Percentiles rank a stretch among this genome's conserved stretches.
These are phyloP conservation scores for Girardinichthys multiradiatus DNA, from an alignment of 2,113 vertebrate genomes.

Conservation along the genomic window DNA sequence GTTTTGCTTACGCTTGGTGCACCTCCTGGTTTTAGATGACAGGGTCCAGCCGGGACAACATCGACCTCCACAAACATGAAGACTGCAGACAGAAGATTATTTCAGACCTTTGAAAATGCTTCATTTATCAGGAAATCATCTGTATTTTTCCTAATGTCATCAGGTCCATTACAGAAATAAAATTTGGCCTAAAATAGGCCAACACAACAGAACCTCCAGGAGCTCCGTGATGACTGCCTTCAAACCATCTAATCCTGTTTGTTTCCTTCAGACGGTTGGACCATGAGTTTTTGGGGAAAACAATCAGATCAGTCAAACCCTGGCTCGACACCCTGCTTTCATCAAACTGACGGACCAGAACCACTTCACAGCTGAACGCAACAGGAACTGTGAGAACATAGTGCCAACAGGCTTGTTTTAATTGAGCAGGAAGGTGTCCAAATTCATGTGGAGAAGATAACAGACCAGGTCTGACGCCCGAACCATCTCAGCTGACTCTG, in stretches of 20 bases:
- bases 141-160: not conserved
- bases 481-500: no score
- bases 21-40: constrained; percentile 61
- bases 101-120: not conserved
- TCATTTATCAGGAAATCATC: not conserved
- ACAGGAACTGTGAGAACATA: constrained; percentile 39
- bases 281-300: constrained; percentile 37
- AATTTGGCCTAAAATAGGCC: no score
- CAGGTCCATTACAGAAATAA: not conserved
- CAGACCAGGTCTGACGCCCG: no score
- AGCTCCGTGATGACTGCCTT: no score
- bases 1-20: constrained; percentile 70
- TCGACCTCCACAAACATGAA: constrained; percentile 49
- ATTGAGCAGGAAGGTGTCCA: no score
- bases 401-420: no score
- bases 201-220: no score
- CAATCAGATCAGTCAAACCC: no score
- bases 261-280: no score
- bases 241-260: no score
- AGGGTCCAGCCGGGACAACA: constrained; percentile 66
- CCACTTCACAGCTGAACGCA: constrained; percentile 25
- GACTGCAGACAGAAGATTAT: constrained; percentile 35
- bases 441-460: no score
- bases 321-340: not conserved
- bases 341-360: constrained; percentile 25